Evolutionary conservation across 2,113 vertebrate species (phyloP), one percentile per base, ranked within the genome.

Genomic region (Chauna torquata): DNA sequence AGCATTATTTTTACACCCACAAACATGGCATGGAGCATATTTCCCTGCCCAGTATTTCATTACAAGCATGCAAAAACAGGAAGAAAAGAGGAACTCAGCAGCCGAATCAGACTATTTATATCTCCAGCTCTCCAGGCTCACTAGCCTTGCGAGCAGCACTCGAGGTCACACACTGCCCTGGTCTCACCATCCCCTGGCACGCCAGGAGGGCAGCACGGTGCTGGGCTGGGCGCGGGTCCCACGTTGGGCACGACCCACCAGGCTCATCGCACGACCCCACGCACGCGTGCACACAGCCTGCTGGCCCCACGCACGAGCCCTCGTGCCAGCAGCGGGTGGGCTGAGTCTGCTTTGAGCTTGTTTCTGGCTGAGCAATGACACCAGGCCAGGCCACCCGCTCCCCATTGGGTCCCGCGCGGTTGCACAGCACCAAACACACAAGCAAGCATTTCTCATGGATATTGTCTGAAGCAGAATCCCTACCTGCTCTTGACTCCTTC

Each of bases 401-500:
- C 69, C 16, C 20, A 12, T 23, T 42, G 32, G 45, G 84, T 83
- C 65, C 50, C 6, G 3, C 57, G 28, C 0, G 14, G 47, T 61
- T 49, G 55, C 78, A 54, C n/a, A 71, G 64, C 72, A 36, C 42
- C 84, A 82, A 95, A 72, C 23, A 72, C 25, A 79, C 23, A 20
- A 58, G 6, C 9, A 71, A 91, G 54, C 25, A 20, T 40, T 83
- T 83, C 27, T 54, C 6, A 25, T 17, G 28, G 44, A n/a, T 74
- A 27, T 52, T 1, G 8, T 24, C 38, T 0, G 0, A 70, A 82
- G 55, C 38, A 62, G 86, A 95, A 83, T 88, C 75, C 93, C 86
- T 88, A 94, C 96, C 95, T 97, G 85, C 6, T 96, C 78, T 54
- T 61, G 59, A 42, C 34, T 89, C 87, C 82, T 86, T 92, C 96